Evolutionary conservation across 2,113 vertebrate genomes (phyloP).

Genomic region (Galeopterus variegatus): DNA sequence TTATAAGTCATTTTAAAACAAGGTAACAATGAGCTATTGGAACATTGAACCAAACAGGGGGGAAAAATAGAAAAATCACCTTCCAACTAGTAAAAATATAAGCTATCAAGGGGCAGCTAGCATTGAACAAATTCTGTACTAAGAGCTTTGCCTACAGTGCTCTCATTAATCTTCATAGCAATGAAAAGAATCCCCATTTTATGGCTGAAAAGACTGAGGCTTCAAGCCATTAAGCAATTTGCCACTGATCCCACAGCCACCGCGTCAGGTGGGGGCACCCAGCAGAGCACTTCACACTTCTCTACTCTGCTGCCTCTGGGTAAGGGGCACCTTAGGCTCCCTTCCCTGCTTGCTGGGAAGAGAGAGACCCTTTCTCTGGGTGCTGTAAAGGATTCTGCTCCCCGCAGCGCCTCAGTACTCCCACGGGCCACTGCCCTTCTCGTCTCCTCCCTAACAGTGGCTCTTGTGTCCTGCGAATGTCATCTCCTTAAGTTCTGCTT

Average conservation of each 20-base stretch:
- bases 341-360: too few relatives aligned
- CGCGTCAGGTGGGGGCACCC: too few relatives aligned
- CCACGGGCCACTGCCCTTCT: not conserved
- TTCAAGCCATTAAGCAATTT: not conserved
- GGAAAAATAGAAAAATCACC: not conserved
- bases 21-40: not conserved
- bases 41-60: not conserved
- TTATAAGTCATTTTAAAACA: not conserved
- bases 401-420: too few relatives aligned
- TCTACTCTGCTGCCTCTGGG: not conserved
- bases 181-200: not conserved
- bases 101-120: fast-evolving
- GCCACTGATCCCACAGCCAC: fast-evolving
- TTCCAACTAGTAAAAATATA: not conserved
- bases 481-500: not conserved
- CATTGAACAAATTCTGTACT: too few relatives aligned
- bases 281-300: not conserved
- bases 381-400: not conserved
- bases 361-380: not conserved
- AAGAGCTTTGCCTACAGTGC: not conserved
- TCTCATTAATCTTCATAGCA: not conserved
- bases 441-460: not conserved
- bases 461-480: not conserved
- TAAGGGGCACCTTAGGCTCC: not conserved
- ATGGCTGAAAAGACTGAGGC: not conserved